Percentiles rank a stretch among this genome's conserved stretches.
Conservation (phyloP, 2,888 invertebrate species). For the Chironomus riparius region DNA sequence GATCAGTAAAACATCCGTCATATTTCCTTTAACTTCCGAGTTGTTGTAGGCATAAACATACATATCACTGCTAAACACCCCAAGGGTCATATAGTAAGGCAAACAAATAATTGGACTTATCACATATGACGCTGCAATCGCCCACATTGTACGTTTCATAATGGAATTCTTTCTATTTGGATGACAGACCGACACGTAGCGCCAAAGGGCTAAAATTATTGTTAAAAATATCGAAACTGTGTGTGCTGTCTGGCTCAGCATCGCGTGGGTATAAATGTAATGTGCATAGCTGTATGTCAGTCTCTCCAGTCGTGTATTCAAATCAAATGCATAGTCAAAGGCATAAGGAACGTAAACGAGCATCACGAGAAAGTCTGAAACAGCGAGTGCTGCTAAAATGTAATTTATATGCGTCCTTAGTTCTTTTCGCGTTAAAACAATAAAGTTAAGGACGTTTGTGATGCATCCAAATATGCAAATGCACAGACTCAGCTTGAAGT, state of each 20-base stretch:
- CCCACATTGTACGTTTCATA: conserved; percentile 63
- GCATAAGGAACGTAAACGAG: conserved; percentile 88
- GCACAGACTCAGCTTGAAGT: conserved; percentile 75
- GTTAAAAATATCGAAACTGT: conserved; percentile 23
- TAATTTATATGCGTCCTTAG: conserved; percentile 89
- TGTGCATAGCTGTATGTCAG: conserved; percentile 37
- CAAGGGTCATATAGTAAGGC: conserved; percentile 43
- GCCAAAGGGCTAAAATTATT: conserved; percentile 14
- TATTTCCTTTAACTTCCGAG: conserved; percentile 42
- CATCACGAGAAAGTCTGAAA: conserved; percentile 91
- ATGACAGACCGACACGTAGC: conserved; percentile 55
- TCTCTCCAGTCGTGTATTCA: conserved; percentile 41
- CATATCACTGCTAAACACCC: neutral
- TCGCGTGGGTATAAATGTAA: neutral
- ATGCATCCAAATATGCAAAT: conserved; percentile 86
- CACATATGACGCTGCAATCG: conserved; percentile 69
- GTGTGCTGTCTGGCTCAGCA: neutral
- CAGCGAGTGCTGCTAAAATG: conserved; percentile 80
- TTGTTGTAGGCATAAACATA: neutral
- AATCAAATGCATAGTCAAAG: conserved; percentile 1
- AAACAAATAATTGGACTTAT: conserved; percentile 75
- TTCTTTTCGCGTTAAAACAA: conserved; percentile 78
- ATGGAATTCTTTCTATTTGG: conserved; percentile 82
- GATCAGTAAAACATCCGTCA: conserved; percentile 29
- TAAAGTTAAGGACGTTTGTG: conserved; percentile 85